phyloP scores from a whole-genome alignment of 2,113 vertebrate species.

The Hippocampus zosterae region DNA sequence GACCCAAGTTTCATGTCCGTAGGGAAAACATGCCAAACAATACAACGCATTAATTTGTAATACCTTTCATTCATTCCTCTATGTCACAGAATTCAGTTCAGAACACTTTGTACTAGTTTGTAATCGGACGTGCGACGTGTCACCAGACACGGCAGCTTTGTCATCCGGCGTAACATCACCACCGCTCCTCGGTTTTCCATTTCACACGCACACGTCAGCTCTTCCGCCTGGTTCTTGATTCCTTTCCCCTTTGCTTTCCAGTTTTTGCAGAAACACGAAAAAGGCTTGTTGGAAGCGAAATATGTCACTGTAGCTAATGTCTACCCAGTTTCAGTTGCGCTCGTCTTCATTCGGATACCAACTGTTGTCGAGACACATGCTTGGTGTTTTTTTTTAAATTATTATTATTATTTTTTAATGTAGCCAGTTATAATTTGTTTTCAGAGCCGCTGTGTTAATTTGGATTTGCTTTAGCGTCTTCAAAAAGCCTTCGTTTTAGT shows the following conservation, averaged over 20 bases:
- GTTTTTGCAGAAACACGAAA: neutral
- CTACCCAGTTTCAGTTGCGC: too few species aligned
- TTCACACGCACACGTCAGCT: neutral
- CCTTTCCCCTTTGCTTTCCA: neutral
- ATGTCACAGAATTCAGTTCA: neutral
- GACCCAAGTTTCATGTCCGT: constrained; percentile 27
- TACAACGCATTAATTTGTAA: neutral
- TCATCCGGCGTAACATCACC: neutral
- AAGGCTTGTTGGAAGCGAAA: too few species aligned
- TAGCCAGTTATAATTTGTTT: too few species aligned
- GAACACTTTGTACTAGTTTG: neutral
- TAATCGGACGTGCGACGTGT: neutral
- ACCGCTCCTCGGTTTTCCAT: neutral
- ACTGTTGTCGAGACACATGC: too few species aligned
- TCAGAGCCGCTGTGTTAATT: too few species aligned
- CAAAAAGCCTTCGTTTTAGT: too few species aligned
- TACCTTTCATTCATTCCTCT: neutral
- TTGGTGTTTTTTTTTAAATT: too few species aligned
- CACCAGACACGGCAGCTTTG: neutral
- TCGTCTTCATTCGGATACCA: too few species aligned
- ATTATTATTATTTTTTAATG: too few species aligned
- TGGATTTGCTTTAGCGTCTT: too few species aligned
- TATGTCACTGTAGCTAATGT: too few species aligned
- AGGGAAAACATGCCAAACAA: neutral
- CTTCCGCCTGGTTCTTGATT: too few species aligned